Base-by-base conservation (phyloP, 2,888 invertebrate genomes). In the Trissonchulus latispiculum region DNA sequence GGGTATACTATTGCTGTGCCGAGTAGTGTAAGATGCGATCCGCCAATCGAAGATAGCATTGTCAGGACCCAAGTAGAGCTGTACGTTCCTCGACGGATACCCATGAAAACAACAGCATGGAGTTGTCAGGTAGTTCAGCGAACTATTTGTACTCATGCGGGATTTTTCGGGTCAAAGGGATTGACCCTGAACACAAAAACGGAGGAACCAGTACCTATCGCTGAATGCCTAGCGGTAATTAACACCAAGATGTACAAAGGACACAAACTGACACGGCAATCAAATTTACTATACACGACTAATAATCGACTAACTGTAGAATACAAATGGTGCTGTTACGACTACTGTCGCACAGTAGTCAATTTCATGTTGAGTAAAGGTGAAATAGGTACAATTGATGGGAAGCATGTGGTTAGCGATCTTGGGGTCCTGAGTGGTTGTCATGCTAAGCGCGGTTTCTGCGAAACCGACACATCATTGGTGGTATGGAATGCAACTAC, bases 311-410 rank as follows among this genome's bases (percentile, higher is more conserved):
- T 68, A 8, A 29, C 31, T 31, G 31, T 68, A n/a, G 8, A 15
- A n/a, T 68, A 68, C 33, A 33, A 28, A 15, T 68, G 35, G 31
- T 68, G 68, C n/a, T 68, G 68, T 68, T 32, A 68, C 33, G n/a
- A 3, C 3, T 32, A 32, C 8, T 68, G 68, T n/a, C 32, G 8
- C 2, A 28, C 70, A 36, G 70, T 70, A 3, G 3, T 3, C 15
- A 70, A 70, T 28, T 23, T 70, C 8, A 2, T 70, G n/a, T 8
- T 37, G 15, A 48, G 37, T 37, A 2, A 15, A 28, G 70, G 48
- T 37, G 36, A 15, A 37, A 36, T 70, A 15, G 70, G 37, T 8
- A 36, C 70, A 28, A 36, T 70, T 2, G 70, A 70, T 37, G 48
- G 32, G 3, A 70, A 37, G 36, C 31, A 31, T 15, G 48, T 36